Conservation (phyloP, 2,888 invertebrate genomes). For the Volucella zonaria region DNA sequence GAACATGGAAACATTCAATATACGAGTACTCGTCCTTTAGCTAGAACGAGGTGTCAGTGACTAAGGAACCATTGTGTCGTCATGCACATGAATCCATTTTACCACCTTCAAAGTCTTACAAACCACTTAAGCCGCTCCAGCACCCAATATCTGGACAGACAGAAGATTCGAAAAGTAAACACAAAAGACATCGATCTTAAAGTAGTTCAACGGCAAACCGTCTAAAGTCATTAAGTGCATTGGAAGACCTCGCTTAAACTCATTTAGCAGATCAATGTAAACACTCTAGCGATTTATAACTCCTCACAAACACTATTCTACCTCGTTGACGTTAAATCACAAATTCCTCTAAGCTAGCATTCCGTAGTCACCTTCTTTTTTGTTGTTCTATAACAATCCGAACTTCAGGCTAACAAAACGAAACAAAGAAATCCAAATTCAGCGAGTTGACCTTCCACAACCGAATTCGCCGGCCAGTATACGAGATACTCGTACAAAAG, state of each 20-base stretch:
- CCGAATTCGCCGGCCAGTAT: constrained; percentile 42
- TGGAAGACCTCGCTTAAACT: constrained; percentile 10
- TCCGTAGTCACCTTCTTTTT: not conserved
- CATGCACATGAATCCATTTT: no score
- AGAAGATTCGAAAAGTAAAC: no score
- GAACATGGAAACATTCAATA: no score
- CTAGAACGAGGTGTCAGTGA: no score
- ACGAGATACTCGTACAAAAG: constrained; percentile 6
- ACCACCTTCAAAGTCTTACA: no score
- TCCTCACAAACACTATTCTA: not conserved
- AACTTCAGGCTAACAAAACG: not conserved
- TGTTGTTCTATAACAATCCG: constrained; percentile 12
- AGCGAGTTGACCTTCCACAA: constrained; percentile 64
- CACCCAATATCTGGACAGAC: no score
- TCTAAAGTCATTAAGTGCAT: not conserved
- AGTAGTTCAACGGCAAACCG: no score
- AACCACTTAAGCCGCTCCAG: no score
- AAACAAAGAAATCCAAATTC: constrained; percentile 60
- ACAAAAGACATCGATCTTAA: no score
- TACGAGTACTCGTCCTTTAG: no score
- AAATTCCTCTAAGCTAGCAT: constrained; percentile 13
- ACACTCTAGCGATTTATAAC: not conserved
- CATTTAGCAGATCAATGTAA: constrained; percentile 26
- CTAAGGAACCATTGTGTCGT: no score
- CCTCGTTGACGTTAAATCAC: not conserved